These are phyloP conservation scores for Cyanoliseus patagonus DNA, from an alignment of 2,113 vertebrate genomes.

Conservation along the genomic window DNA sequence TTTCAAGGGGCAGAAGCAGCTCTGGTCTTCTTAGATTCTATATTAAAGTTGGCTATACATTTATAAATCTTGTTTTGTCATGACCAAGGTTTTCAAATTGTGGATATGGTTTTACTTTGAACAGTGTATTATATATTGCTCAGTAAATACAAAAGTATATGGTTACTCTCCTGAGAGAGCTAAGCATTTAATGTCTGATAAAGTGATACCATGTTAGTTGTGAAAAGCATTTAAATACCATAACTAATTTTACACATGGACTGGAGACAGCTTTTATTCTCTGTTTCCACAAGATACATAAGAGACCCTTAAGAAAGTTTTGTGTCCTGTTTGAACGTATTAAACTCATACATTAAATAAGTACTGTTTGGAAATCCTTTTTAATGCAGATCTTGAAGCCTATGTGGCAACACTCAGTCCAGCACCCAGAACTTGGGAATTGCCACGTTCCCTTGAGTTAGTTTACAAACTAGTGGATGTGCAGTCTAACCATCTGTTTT, in stretches of 20 bases:
- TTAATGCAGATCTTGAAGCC: background rate
- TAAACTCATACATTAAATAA: background rate
- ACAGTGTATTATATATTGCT: background rate
- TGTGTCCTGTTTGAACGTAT: background rate
- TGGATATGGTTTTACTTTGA: background rate
- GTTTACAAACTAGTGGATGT: background rate
- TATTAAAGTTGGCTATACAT: background rate
- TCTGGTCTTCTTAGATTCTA: background rate
- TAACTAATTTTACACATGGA: background rate
- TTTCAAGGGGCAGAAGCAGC: conserved; percentile 13
- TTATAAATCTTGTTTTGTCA: background rate
- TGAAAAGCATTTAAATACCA: background rate
- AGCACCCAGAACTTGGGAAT: background rate
- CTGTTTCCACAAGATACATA: background rate
- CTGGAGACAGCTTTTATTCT: background rate
- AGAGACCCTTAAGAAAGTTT: background rate
- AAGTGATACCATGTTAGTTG: background rate
- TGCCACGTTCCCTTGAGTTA: background rate
- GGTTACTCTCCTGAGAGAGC: background rate
- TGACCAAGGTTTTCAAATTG: background rate
- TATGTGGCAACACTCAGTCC: background rate
- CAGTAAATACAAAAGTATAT: background rate
- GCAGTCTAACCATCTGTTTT: background rate
- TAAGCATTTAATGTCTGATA: background rate
- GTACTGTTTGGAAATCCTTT: background rate